A percentile compares a stretch with the other conserved stretches of the same genome.
Evolutionary conservation across 2,888 invertebrate species (phyloP).

Genomic region (Incurvaria masculella): DNA sequence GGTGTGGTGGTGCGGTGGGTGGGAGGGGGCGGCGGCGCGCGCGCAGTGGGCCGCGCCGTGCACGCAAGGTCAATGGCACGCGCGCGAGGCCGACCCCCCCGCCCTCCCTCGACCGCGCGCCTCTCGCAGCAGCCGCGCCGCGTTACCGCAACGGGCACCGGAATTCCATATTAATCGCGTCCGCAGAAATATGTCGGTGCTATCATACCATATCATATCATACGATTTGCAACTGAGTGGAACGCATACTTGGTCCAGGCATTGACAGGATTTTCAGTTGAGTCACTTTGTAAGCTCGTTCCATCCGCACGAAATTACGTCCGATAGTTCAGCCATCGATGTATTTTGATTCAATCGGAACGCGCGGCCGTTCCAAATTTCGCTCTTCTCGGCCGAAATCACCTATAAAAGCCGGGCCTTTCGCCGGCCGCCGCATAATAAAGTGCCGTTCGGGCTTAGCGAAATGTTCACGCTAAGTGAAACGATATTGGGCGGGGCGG

Average conservation of each 20-base stretch:
- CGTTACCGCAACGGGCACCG: constrained; percentile 54
- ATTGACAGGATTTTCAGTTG: too few species aligned
- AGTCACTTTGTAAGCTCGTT: too few species aligned
- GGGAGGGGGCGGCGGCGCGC: background rate
- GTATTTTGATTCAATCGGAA: background rate
- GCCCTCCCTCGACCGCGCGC: constrained; percentile 44
- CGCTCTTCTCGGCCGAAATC: background rate
- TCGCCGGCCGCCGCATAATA: background rate
- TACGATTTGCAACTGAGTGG: too few species aligned
- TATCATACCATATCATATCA: too few species aligned
- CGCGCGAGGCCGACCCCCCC: constrained; percentile 24
- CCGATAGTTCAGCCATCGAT: too few species aligned
- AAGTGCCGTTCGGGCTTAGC: background rate
- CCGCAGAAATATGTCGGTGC: constrained; percentile 56
- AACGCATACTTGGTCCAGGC: too few species aligned
- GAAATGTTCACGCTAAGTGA: background rate
- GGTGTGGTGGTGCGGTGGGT: background rate
- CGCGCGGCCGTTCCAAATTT: background rate
- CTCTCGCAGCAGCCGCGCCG: constrained; percentile 38
- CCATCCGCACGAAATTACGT: too few species aligned
- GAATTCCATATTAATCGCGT: constrained; percentile 58
- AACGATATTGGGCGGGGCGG: background rate
- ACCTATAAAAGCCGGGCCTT: background rate
- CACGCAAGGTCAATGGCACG: constrained; percentile 19
- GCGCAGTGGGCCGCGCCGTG: constrained; percentile 14